Percentiles rank a stretch among this genome's conserved stretches.
These are phyloP conservation scores for Urocyon cinereoargenteus DNA, from an alignment of 2,797 vertebrate genomes.

Conservation along the genomic window DNA sequence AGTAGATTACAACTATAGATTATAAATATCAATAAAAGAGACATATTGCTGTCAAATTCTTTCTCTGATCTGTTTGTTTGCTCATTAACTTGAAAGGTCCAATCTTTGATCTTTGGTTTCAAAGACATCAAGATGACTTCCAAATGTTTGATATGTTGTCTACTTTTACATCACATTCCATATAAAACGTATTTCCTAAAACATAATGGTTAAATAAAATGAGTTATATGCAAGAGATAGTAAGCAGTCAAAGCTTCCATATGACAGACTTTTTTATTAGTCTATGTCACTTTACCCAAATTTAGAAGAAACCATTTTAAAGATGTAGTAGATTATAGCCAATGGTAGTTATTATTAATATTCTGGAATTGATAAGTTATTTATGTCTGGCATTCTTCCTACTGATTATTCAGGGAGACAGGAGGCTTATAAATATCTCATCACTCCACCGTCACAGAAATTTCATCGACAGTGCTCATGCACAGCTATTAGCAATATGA, in stretches of 20 bases:
- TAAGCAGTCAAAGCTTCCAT: not conserved
- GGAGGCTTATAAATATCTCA: constrained; percentile 94
- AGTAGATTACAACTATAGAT: constrained; percentile 80
- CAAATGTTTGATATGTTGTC: constrained; percentile 83
- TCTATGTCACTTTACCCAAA: constrained; percentile 74
- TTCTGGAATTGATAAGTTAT: constrained; percentile 90
- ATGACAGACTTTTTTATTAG: constrained; percentile 59
- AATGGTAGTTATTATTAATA: constrained; percentile 89
- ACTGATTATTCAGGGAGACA: constrained; percentile 92
- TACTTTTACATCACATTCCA: constrained; percentile 75
- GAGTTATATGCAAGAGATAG: constrained; percentile 57
- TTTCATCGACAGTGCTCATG: constrained; percentile 93
- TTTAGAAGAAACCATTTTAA: constrained; percentile 81
- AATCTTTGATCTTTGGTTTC: constrained; percentile 85
- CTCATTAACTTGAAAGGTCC: constrained; percentile 81
- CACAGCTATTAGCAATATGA: constrained; percentile 95
- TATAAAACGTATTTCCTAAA: constrained; percentile 74
- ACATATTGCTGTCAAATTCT: constrained; percentile 83
- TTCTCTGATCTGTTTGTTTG: constrained; percentile 84
- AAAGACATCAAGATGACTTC: constrained; percentile 83
- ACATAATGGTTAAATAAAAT: constrained; percentile 77
- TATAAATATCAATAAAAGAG: constrained; percentile 82
- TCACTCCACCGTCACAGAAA: constrained; percentile 93
- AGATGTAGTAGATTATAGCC: constrained; percentile 82
- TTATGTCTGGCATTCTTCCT: constrained; percentile 90